Evolutionary conservation across 2,113 vertebrate species (phyloP).

Genomic region (Brachypteracias leptosomus): DNA sequence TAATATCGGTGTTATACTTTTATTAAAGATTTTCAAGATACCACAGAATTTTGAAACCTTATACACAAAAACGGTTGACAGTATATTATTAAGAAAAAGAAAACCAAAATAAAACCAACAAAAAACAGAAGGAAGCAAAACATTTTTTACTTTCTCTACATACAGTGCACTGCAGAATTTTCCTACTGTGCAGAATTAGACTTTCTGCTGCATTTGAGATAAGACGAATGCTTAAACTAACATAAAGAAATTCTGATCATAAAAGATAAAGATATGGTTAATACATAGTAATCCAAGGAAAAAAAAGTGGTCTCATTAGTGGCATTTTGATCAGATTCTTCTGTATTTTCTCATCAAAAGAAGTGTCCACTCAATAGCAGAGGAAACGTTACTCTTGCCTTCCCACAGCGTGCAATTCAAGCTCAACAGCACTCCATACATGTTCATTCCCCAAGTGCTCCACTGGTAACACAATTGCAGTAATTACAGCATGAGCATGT

Average conservation of each 20-base stretch:
- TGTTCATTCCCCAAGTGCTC: not conserved
- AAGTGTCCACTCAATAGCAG: not conserved
- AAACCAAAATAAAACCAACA: not conserved
- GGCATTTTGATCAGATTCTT: not conserved
- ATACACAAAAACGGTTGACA: not conserved
- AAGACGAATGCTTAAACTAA: not conserved
- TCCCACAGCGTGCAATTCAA: not conserved
- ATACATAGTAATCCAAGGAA: not conserved
- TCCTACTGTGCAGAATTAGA: not conserved
- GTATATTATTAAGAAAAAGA: not conserved
- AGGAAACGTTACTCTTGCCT: not conserved
- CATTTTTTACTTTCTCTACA: not conserved
- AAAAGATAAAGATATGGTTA: not conserved
- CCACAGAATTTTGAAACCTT: not conserved
- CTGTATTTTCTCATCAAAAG: not conserved
- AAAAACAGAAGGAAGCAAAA: not conserved
- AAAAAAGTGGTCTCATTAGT: not conserved
- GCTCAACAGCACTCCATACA: not conserved
- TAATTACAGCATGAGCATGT: constrained; percentile 21
- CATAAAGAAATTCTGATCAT: not conserved
- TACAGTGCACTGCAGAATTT: not conserved
- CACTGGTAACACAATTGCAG: not conserved
- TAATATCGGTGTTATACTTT: not conserved
- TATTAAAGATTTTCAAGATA: constrained; percentile 54
- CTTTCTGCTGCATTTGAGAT: not conserved